Conservation (phyloP, 2,888 invertebrate species). For the Leucophora obtusa region DNA sequence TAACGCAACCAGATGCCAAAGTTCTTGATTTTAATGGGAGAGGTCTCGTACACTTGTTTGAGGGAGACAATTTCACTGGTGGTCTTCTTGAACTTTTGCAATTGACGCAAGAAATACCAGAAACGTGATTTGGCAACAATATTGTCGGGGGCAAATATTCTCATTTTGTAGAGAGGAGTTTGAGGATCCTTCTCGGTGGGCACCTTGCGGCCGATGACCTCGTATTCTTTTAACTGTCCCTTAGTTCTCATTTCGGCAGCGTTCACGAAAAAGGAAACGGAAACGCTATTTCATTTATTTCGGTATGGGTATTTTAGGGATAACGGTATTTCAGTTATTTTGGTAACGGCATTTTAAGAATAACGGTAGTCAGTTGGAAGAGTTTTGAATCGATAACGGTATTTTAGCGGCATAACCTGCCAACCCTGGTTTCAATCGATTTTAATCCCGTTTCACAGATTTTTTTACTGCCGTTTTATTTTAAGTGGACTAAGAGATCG, state of each 20-base stretch:
- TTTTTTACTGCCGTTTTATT: too few relatives aligned
- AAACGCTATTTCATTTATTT: too few relatives aligned
- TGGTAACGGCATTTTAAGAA: too few relatives aligned
- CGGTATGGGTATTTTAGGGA: too few relatives aligned
- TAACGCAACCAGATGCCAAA: conserved; percentile 99
- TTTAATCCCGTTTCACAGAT: too few relatives aligned
- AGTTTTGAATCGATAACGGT: too few relatives aligned
- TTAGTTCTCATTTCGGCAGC: conserved; percentile 89
- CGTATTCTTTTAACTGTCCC: conserved; percentile 98
- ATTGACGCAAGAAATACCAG: conserved; percentile 98
- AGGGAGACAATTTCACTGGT: conserved; percentile 99
- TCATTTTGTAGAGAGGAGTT: conserved; percentile 99
- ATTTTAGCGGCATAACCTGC: too few relatives aligned
- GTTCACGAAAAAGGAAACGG: conserved; percentile 79
- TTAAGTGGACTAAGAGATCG: too few relatives aligned
- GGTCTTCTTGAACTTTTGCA: conserved; percentile 99
- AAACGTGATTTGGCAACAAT: conserved; percentile 99
- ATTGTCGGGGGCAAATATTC: conserved; percentile 98
- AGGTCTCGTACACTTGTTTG: conserved; percentile 92
- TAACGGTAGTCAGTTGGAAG: too few relatives aligned
- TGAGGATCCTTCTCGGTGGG: conserved; percentile 95
- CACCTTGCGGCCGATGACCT: conserved; percentile 98
- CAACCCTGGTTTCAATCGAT: too few relatives aligned
- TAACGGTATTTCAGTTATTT: too few relatives aligned
- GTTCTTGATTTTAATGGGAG: conserved; percentile 97